Evolutionary conservation across 2,113 vertebrate genomes (phyloP), one percentile per base, ranked within the genome.

Genomic region (Pavo muticus): DNA sequence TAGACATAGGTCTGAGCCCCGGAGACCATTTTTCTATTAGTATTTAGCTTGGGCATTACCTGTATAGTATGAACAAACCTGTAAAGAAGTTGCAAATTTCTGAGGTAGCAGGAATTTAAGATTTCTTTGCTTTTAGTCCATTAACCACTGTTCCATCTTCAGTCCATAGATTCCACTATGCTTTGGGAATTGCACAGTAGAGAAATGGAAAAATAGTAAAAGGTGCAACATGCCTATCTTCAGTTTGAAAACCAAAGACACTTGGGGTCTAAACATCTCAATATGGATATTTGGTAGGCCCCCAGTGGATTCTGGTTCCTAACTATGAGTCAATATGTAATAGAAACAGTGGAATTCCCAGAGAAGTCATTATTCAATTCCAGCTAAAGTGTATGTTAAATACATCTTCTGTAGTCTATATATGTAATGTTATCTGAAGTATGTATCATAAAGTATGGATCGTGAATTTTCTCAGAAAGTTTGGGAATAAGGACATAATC

Each of bases 381-480:
- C 24, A 77, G 50, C 37, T 80, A 27, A 30, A 63, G 12, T 15
- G 4, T 39, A 1, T 25, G 18, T 48, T 75, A 59, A 48, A 32
- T 67, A 87, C 86, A 83, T 74, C 59, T 79, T 76, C 24, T 37
- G 7, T 40, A 48, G 18, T 73, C 39, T 74, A 2, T 57, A 11
- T 75, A 47, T 57, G 9, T 54, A 68, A n/a, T 81, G 32, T 18
- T 88, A 44, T 24, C 6, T 87, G 81, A 82, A 69, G 10, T 39
- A 87, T 72, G 32, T 15, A 61, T 63, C 54, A 10, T 73, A 68
- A 87, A 77, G 19, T 72, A 88, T 42, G 25, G 47, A 69, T 57
- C 27, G 24, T 84, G 54, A 86, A 81, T 19, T 54, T 76, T 70
- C 15, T 71, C 69, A 71, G 76, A 59, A 67, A 79, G 83, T 74